These are phyloP conservation scores for Sula dactylatra DNA, from an alignment of 2,113 vertebrate genomes.

Conservation along the genomic window DNA sequence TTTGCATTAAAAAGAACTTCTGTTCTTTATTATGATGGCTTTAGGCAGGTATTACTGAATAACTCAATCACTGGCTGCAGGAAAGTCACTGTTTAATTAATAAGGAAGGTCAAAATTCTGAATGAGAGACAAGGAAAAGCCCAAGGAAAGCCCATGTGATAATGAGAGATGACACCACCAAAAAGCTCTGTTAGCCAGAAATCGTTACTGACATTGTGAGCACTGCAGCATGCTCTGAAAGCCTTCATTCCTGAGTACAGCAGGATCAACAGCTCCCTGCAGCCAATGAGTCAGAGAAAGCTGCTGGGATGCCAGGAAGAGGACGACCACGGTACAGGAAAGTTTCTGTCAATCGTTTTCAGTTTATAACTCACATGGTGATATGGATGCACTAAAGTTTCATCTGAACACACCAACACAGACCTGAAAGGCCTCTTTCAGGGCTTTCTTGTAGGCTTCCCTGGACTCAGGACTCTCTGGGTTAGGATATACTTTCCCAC, in stretches of 20 bases:
- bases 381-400: neutral
- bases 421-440: neutral
- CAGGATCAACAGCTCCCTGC: neutral
- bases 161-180: slow-evolving; percentile 61
- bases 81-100: slow-evolving; percentile 60
- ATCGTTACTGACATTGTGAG: slow-evolving; percentile 27
- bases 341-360: neutral
- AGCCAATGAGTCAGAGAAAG: neutral
- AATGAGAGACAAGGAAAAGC: slow-evolving; percentile 59
- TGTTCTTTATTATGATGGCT: slow-evolving; percentile 54
- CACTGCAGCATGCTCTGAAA: neutral
- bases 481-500: neutral
- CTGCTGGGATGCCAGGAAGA: neutral
- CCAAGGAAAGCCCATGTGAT: slow-evolving; percentile 63
- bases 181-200: slow-evolving; percentile 10
- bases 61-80: slow-evolving; percentile 62
- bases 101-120: slow-evolving; percentile 67
- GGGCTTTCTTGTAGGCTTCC: neutral
- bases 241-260: neutral
- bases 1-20: slow-evolving; percentile 63
- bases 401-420: neutral
- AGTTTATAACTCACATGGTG: neutral
- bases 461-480: neutral
- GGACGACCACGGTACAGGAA: neutral
- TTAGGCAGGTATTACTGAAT: slow-evolving; percentile 64